Conservation (phyloP, 1,140 invertebrate species). For the Zaprionus vittiger region DNA sequence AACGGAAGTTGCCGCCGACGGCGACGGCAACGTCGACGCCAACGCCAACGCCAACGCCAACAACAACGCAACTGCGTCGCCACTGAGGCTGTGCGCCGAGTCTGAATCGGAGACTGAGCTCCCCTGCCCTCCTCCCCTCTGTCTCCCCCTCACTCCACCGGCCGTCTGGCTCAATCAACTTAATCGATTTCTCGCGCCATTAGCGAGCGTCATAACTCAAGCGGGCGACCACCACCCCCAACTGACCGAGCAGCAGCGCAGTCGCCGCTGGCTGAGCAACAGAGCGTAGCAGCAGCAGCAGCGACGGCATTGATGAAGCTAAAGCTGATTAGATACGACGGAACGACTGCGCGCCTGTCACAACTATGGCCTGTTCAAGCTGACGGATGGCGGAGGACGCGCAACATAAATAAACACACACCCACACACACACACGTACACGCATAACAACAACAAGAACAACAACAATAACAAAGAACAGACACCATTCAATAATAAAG, state of each 20-base stretch:
- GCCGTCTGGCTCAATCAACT: slow-evolving; percentile 1
- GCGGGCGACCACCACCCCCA: slow-evolving; percentile 33
- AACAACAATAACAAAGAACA: slow-evolving; percentile 13
- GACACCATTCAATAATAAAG: slow-evolving; percentile 19
- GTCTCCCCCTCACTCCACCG: too few species aligned
- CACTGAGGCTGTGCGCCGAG: neutral
- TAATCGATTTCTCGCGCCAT: slow-evolving; percentile 71
- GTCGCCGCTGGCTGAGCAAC: neutral
- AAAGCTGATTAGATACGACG: slow-evolving; percentile 69
- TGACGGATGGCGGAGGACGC: slow-evolving; percentile 33
- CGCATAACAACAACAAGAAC: slow-evolving; percentile 45
- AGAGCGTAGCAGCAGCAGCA: neutral
- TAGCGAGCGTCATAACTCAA: slow-evolving; percentile 68
- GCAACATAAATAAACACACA: slow-evolving; percentile 30
- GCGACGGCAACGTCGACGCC: neutral
- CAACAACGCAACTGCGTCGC: neutral
- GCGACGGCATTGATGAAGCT: slow-evolving; percentile 24
- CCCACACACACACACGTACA: slow-evolving; percentile 36
- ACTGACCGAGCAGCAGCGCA: slow-evolving; percentile 5
- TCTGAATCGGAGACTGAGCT: neutral
- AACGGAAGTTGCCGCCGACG: slow-evolving; percentile 61
- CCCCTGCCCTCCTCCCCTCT: neutral
- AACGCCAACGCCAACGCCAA: neutral
- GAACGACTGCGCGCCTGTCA: slow-evolving; percentile 23
- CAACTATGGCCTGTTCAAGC: slow-evolving; percentile 30